A percentile compares a stretch with the other conserved stretches of the same genome.
Conservation (phyloP, 2,888 invertebrate species). For the Trissolcus brochymenae region DNA sequence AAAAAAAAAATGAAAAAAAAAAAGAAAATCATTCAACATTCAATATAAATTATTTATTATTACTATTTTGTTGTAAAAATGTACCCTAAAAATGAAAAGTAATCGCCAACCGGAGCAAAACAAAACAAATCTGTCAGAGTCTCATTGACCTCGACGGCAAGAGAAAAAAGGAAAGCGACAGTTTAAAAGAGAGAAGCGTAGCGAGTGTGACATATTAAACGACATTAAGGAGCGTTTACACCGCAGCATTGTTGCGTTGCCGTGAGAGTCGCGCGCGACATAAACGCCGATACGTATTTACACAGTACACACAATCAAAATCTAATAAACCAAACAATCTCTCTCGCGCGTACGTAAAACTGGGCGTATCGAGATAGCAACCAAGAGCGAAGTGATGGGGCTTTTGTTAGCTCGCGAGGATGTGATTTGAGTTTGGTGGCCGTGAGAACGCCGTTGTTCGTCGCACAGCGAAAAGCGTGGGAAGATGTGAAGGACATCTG, state of each 20-base stretch:
- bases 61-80: no score
- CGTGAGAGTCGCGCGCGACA: background rate
- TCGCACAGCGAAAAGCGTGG: background rate
- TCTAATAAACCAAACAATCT: conserved; percentile 38
- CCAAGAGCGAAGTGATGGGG: conserved; percentile 15
- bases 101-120: no score
- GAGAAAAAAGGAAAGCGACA: no score
- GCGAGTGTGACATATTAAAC: background rate
- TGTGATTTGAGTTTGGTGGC: background rate
- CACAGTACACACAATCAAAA: conserved; percentile 15
- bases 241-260: background rate
- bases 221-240: conserved; percentile 17
- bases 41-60: no score
- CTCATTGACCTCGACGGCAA: no score
- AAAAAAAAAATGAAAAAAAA: no score
- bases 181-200: no score
- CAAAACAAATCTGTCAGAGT: no score
- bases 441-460: conserved; percentile 3
- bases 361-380: conserved; percentile 49
- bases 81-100: no score
- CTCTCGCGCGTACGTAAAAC: conserved; percentile 20
- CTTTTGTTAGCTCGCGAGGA: conserved; percentile 9
- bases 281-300: conserved; percentile 16
- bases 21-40: no score
- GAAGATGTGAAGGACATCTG: conserved; percentile 23